Conservation (phyloP, 2,797 vertebrate species). For the Acanthis flammea region DNA sequence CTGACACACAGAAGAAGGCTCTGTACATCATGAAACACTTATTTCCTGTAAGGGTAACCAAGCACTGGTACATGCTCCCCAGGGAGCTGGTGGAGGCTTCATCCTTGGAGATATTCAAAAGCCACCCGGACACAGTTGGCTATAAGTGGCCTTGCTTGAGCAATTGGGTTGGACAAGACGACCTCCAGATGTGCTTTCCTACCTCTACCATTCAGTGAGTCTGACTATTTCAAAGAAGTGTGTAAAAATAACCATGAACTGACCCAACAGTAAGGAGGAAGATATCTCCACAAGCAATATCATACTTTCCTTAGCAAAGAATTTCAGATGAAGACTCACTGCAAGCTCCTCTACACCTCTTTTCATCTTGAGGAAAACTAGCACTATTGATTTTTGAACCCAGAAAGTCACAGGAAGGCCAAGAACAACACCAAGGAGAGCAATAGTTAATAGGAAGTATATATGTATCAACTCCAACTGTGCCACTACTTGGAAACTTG, state of each 20-base stretch:
- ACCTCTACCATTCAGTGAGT: neutral
- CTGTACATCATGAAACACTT: neutral
- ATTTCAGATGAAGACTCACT: neutral
- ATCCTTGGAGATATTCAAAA: neutral
- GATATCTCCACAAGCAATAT: neutral
- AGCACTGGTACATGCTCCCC: neutral
- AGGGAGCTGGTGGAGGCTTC: neutral
- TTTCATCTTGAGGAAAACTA: neutral
- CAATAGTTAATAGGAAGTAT: neutral
- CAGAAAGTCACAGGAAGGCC: neutral
- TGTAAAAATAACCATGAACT: neutral
- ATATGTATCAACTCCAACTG: neutral
- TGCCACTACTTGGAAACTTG: neutral
- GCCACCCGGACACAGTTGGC: neutral
- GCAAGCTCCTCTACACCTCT: neutral
- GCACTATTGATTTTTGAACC: neutral
- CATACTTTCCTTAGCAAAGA: neutral
- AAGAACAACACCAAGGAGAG: neutral
- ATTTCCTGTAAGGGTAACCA: neutral
- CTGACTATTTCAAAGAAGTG: neutral
- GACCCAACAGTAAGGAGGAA: neutral
- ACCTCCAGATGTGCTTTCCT: neutral
- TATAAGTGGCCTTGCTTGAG: neutral
- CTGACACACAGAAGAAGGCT: neutral
- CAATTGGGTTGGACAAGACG: neutral